Evolutionary conservation across 2,797 vertebrate species (phyloP).

Genomic region (Menidia menidia): DNA sequence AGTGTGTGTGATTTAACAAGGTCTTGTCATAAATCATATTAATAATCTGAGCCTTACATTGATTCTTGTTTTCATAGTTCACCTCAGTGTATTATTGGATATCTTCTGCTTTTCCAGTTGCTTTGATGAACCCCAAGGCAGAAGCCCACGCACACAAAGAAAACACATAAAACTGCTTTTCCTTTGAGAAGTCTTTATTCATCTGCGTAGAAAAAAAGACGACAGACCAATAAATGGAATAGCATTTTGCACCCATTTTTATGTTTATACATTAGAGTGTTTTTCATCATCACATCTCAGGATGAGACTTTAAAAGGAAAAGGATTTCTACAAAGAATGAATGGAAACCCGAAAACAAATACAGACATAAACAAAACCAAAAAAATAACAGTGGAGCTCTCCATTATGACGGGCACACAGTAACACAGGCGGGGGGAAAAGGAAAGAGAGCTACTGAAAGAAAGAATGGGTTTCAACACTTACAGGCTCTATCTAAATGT

Average conservation of each 20-base stretch:
- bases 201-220: slow-evolving; percentile 81
- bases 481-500: slow-evolving; percentile 52
- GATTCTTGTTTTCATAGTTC: slow-evolving; percentile 58
- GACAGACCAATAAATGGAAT: slow-evolving; percentile 74
- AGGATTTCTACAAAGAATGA: slow-evolving; percentile 74
- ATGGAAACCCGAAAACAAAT: slow-evolving; percentile 54
- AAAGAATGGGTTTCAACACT: slow-evolving; percentile 59
- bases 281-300: slow-evolving; percentile 76
- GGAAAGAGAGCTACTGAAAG: slow-evolving; percentile 59
- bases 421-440: slow-evolving; percentile 57
- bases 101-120: slow-evolving; percentile 43
- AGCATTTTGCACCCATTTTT: slow-evolving; percentile 74
- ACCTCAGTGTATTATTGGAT: slow-evolving; percentile 53
- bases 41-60: slow-evolving; percentile 62
- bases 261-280: slow-evolving; percentile 75
- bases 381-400: slow-evolving; percentile 46
- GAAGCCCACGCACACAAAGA: slow-evolving; percentile 25
- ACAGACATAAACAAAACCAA: slow-evolving; percentile 21
- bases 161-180: slow-evolving; percentile 49
- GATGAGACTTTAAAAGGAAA: slow-evolving; percentile 73
- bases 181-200: slow-evolving; percentile 78
- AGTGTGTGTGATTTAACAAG: slow-evolving; percentile 74
- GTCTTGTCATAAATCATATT: slow-evolving; percentile 65
- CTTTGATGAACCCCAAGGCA: slow-evolving; percentile 57
- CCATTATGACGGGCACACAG: slow-evolving; percentile 55